phyloP scores from a whole-genome alignment of 2,888 invertebrate species.

The Eustalomyia histrio region DNA sequence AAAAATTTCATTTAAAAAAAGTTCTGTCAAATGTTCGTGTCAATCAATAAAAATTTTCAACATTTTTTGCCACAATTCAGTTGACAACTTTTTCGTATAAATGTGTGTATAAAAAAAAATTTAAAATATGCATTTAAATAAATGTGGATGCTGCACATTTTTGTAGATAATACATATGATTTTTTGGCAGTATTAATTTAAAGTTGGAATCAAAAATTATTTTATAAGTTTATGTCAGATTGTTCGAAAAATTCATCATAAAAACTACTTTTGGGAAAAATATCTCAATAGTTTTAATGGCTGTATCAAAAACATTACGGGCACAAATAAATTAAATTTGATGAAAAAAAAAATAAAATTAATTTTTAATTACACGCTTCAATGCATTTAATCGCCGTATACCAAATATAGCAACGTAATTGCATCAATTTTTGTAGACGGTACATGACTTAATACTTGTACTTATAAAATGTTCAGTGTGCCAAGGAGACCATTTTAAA shows the following conservation, averaged over 20 bases:
- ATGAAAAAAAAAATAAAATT: constrained; percentile 54
- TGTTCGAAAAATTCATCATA: no score
- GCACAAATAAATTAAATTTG: constrained; percentile 45
- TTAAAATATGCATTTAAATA: neutral
- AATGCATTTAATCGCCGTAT: constrained; percentile 61
- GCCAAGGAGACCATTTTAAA: constrained; percentile 24
- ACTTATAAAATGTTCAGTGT: constrained; percentile 20
- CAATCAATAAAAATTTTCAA: constrained; percentile 24
- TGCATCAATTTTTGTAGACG: constrained; percentile 61
- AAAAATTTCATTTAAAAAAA: neutral
- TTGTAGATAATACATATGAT: no score
- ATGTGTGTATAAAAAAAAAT: neutral
- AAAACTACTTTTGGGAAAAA: neutral
- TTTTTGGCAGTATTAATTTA: no score
- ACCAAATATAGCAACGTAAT: constrained; percentile 59
- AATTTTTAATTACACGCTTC: constrained; percentile 64
- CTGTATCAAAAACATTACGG: constrained; percentile 11
- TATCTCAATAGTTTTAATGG: constrained; percentile 19
- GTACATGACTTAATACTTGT: constrained; percentile 58
- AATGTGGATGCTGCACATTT: no score
- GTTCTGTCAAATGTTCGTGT: constrained; percentile 15
- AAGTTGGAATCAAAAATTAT: no score
- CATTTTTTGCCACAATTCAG: constrained; percentile 24
- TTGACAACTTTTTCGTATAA: constrained; percentile 8
- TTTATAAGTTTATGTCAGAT: no score